A percentile compares a stretch with the other conserved stretches of the same genome.
Conservation (phyloP, 2,797 vertebrate species). For the Lacerta agilis region DNA sequence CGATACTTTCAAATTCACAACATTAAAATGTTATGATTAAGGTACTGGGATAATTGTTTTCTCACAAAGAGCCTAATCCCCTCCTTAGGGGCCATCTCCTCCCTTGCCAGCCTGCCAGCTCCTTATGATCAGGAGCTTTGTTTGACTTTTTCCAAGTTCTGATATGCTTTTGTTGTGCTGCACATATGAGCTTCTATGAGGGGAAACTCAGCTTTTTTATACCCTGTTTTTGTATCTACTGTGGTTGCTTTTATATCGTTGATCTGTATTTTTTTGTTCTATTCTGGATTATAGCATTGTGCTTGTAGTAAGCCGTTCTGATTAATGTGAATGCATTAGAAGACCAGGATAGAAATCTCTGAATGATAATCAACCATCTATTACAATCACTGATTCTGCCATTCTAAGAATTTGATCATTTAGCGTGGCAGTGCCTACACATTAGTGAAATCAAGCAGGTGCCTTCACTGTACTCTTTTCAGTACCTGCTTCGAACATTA, state of each 20-base stretch:
- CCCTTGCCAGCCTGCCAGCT: no score
- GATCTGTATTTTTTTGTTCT: not conserved
- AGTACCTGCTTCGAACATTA: no score
- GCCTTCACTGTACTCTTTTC: no score
- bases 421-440: no score
- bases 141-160: not conserved
- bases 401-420: no score
- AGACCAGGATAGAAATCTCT: no score
- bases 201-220: not conserved
- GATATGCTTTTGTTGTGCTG: not conserved
- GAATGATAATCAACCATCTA: no score
- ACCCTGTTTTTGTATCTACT: not conserved
- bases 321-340: no score
- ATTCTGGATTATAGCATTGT: not conserved
- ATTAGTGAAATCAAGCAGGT: no score
- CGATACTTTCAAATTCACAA: not conserved
- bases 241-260: not conserved
- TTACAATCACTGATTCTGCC: no score
- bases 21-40: not conserved
- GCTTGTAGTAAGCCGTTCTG: not conserved
- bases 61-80: not conserved
- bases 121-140: no score
- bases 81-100: no score
- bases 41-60: not conserved
- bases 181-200: not conserved